Evolutionary conservation across 2,888 invertebrate genomes (phyloP), one percentile per base, ranked within the genome.

Genomic region (Conistra vaccinii): DNA sequence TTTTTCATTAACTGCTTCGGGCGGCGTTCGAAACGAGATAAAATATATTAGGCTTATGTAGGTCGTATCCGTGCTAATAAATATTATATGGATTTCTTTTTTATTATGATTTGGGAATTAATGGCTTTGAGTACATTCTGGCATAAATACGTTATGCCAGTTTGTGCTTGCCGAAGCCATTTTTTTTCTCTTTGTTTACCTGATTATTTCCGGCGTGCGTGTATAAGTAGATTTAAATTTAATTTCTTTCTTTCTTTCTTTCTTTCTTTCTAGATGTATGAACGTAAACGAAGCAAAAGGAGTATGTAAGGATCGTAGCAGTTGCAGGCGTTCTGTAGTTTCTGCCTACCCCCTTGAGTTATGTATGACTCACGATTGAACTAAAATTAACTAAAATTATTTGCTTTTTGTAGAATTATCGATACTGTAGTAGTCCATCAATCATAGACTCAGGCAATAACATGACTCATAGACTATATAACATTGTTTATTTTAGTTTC

Each of bases 1-100:
- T 88, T 88, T 80, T 84, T 86, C 79, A 87, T 88, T 88, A 83
- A 73, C 62, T 32, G 74, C 32, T 73, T 66, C 71, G 55, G 61
- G 61, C 62, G 67, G 66, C 39, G 62, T 68, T 62, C 66, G 60
- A 61, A 78, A 69, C 65, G 71, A 85, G 87, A 88, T 88, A 80
- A 84, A 83, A 81, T 77, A 73, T 86, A 83, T 83, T 79, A 84
- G 70, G 71, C 69, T 39, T 69, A 60, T 72, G 68, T 83, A 67
- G 63, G 80, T 66, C 72, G 74, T 81, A 76, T 80, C 63, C 51
- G 57, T 68, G 51, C 42, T 48, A 76, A 77, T 88, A 86, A 84
- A 84, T 72, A 58, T 76, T 66, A 58, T 86, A 80, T 57, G 53
- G 65, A 77, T 69, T 55, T 60, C 14, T 26, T 71, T 67, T 84